Evolutionary conservation across 1,140 invertebrate species (phyloP), one percentile per base, ranked within the genome.

Genomic region (Listronotus bonariensis): DNA sequence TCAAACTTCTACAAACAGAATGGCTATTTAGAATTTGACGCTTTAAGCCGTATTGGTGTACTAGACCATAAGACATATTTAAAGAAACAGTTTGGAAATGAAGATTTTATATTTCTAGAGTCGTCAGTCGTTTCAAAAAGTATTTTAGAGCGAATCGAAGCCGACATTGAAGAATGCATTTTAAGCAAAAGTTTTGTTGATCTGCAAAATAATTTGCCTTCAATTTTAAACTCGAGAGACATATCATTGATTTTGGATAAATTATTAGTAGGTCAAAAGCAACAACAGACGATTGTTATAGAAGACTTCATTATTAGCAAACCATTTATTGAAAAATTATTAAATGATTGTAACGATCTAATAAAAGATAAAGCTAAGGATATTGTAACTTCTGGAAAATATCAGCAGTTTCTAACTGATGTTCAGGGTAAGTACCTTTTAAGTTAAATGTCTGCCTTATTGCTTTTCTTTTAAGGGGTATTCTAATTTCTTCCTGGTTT

Each of bases 11-110:
- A 91, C 74, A 92, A 89, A 76, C 94, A 97, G 78, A 98, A 98
- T 82, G 91, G 92, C 68, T 98, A 98, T 78, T 80, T 98, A 58
- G 95, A 98, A 80, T 97, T 94, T 83, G 94, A 97, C 80, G 88
- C 92, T 3, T 79, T 98, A 36, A 82, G 81, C n/a, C 84, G 94
- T 69, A 82, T 98, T 51, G 96, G 95, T 2, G 92, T 99, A 70
- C 85, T 86, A 11, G 95, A 98, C 79, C 86, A 92, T 10, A 89
- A 90, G 77, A 81, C 82, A 26, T 97, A 90, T 79, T 84, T 97
- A 6, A 89, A 88, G 69, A 92, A 90, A 67, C 85, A 88, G 71
- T 89, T 93, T 73, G 73, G 84, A 10, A 87, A 87, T 76, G 88
- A 93, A 74, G 84, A 88, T 49, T 78, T 95, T 40, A 81, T 87